Percentiles rank a stretch among this genome's conserved stretches.
phyloP scores from a whole-genome alignment of 2,888 invertebrate genomes.

The Helleia helle region DNA sequence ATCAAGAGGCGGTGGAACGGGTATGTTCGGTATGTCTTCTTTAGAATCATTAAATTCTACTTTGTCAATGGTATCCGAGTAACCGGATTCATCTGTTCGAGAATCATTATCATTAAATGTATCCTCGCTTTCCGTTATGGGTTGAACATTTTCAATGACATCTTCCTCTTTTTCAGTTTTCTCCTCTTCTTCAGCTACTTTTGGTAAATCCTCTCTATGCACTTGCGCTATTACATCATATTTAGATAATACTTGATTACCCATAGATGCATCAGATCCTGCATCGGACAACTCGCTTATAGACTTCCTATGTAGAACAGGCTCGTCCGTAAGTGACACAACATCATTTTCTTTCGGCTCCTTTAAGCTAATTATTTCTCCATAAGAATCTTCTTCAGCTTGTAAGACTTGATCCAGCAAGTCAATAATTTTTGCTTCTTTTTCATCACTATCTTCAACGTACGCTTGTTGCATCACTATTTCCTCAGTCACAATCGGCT shows the following conservation, averaged over 20 bases:
- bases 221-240: slow-evolving; percentile 74
- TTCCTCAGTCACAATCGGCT: slow-evolving; percentile 36
- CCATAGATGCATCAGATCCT: slow-evolving; percentile 56
- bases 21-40: slow-evolving; percentile 41
- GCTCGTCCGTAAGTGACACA: slow-evolving; percentile 24
- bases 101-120: slow-evolving; percentile 59
- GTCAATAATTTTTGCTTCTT: slow-evolving; percentile 65
- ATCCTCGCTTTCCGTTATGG: slow-evolving; percentile 34
- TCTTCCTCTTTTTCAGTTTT: slow-evolving; percentile 29
- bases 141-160: slow-evolving; percentile 14
- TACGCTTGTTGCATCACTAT: slow-evolving; percentile 42
- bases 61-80: slow-evolving; percentile 58
- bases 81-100: slow-evolving; percentile 61
- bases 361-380: slow-evolving; percentile 44
- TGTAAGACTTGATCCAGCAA: slow-evolving; percentile 62
- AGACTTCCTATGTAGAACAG: slow-evolving; percentile 45
- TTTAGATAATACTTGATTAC: slow-evolving; percentile 60
- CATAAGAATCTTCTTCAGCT: slow-evolving; percentile 62
- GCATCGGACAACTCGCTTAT: slow-evolving; percentile 58
- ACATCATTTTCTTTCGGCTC: slow-evolving; percentile 36
- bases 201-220: slow-evolving; percentile 70
- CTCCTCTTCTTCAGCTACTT: slow-evolving; percentile 53
- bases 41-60: slow-evolving; percentile 36
- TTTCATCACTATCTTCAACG: slow-evolving; percentile 53
- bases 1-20: slow-evolving; percentile 56